A percentile compares a stretch with the other conserved stretches of the same genome.
Evolutionary conservation across 2,888 invertebrate genomes (phyloP).

Genomic region (Ormyrus thymus): DNA sequence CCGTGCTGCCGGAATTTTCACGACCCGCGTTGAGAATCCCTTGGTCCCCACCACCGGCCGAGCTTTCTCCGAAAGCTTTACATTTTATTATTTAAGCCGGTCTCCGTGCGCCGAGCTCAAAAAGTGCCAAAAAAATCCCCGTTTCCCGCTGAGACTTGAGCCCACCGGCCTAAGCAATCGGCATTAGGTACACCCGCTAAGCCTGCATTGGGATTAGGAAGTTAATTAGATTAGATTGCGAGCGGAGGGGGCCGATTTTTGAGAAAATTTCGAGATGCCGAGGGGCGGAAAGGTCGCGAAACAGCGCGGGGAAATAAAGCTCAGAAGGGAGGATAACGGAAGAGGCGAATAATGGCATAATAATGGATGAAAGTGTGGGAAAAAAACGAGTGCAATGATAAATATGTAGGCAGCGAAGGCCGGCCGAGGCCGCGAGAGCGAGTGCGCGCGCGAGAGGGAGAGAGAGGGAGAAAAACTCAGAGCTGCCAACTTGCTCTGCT

Average conservation of each 20-base stretch:
- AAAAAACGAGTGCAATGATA: conserved; percentile 34
- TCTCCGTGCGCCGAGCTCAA: background rate
- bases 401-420: conserved; percentile 18
- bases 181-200: no score
- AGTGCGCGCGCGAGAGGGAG: no score
- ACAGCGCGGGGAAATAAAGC: background rate
- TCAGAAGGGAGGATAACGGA: background rate
- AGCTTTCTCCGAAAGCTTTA: conserved; percentile 9
- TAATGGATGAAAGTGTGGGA: conserved; percentile 6
- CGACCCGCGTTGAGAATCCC: conserved; percentile 49
- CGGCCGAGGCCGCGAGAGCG: background rate
- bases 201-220: background rate
- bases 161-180: background rate
- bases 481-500: conserved; percentile 40
- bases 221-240: background rate
- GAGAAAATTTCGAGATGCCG: no score
- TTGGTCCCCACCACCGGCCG: conserved; percentile 11
- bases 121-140: background rate
- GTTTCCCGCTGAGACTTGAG: background rate
- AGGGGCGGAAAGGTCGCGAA: no score
- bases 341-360: conserved; percentile 28
- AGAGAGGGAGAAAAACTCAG: no score
- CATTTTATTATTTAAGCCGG: conserved; percentile 44
- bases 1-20: conserved; percentile 1
- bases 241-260: background rate